A percentile compares a stretch with the other conserved stretches of the same genome.
phyloP scores from a whole-genome alignment of 1,140 invertebrate species.

The Pogonomyrmex barbatus region DNA sequence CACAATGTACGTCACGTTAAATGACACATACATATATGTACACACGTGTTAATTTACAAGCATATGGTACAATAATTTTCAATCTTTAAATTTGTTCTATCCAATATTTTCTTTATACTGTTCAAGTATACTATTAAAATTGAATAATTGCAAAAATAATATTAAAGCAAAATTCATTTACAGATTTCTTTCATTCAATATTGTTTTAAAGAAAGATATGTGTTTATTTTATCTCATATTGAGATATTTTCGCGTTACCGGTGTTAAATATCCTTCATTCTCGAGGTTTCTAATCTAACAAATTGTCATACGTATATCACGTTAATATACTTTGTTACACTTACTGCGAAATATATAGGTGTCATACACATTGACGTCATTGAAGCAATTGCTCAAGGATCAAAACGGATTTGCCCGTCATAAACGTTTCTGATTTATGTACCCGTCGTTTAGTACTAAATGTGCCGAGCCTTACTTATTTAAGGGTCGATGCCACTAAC shows the following conservation, averaged over 20 bases:
- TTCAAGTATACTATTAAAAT: background rate
- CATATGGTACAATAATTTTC: background rate
- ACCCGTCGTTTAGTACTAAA: conserved; percentile 19
- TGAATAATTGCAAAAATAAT: background rate
- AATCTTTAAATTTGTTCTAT: background rate
- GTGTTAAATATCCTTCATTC: background rate
- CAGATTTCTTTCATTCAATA: no score
- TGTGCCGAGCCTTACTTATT: conserved; percentile 17
- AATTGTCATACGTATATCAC: conserved; percentile 7
- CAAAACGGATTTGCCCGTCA: conserved; percentile 31
- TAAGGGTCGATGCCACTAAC: conserved; percentile 26
- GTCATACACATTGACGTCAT: conserved; percentile 35
- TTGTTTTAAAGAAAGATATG: background rate
- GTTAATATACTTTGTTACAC: conserved; percentile 34
- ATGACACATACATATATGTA: background rate
- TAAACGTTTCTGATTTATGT: conserved; percentile 45
- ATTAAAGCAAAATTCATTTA: background rate
- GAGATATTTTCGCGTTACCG: background rate
- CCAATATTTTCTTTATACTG: background rate
- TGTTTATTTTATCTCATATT: background rate
- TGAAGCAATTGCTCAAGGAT: conserved; percentile 38
- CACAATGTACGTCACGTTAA: background rate
- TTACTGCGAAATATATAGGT: conserved; percentile 25
- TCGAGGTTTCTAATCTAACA: background rate
- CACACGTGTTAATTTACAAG: background rate